Evolutionary conservation across 2,113 vertebrate species (phyloP), one percentile per base, ranked within the genome.

Genomic region (Penelope pileata): DNA sequence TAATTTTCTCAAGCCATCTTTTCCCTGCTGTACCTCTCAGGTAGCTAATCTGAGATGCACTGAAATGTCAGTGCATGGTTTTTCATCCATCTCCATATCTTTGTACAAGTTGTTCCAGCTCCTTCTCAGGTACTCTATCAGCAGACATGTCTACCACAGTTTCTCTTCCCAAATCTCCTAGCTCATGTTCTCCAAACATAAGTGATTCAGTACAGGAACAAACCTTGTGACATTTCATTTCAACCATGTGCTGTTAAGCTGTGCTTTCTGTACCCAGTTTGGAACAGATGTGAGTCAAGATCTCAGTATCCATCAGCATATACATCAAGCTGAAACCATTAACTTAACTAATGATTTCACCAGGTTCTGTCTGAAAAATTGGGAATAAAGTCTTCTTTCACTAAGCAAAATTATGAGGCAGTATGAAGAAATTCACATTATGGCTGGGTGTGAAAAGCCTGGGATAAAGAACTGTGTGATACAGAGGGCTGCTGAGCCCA

Each of bases 121-220:
- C 4, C 6, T 4, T 5, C 17, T 53, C 36, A 74, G 48, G 30
- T 67, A 7, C 4, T 23, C 10, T 45, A 7, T 34, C 15, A 86
- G 23, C 15, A 75, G 32, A 72, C 16, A 5, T 7, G 0, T 9
- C 2, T 9, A 26, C 12, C 17, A 27, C 15, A 51, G 16, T 62
- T 54, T 3, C 67, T 54, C 59, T 54, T 67, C 50, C 29, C 10
- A 32, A 3, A 8, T 10, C 3, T 67, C 29, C 32, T 29, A 30
- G 8, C 56, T 75, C 34, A 22, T 43, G 3, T 62, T 38, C 15
- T 75, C 32, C 43, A 43, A 56, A 67, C 13, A 5, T 19, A 56
- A 54, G 17, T 32, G 17, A 68, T 27, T 2, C 26, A 43, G 2
- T 2, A 63, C 4, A 59, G 38, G 42, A 86, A 47, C 0, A 0